Base-by-base conservation (phyloP, 2,888 invertebrate species). In the Stratiomys singularior region DNA sequence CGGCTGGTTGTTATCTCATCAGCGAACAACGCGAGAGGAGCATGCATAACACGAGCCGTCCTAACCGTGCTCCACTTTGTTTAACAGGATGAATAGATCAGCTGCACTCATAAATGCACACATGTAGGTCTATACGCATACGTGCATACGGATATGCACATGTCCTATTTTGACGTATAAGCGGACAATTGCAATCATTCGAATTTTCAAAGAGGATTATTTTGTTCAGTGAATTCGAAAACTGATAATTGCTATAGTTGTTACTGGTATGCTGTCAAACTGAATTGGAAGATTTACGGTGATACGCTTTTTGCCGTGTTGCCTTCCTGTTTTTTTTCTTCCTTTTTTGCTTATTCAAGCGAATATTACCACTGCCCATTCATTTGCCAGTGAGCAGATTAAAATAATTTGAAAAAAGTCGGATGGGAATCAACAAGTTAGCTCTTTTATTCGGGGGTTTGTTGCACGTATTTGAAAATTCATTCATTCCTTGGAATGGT, bases 181-280 rank as follows among this genome's bases (percentile, higher is more conserved):
- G 71, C 71, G 27, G 47, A 74, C 58, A 74, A 58, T 58, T 27
- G 63, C 44, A 63, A 63, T 44, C 69, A 23, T 64, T 58, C 47
- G 37, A 60, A 72, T 79, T 76, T 79, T 77, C 77, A 81, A 81
- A 81, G 80, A 78, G 81, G 82, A 82, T 82, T 81, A 82, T 82
- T 82, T 82, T 81, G 81, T 82, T 82, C 81, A 82, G 80, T 82
- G 82, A 82, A 81, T 82, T 81, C 80, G 81, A 80, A 82, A 82
- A 82, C 81, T 81, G 81, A 82, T 82, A 82, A 81, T 81, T 82
- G 81, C 80, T 80, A 64, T 78, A 78, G 78, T 78, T 79, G 76
- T 18, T 60, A 7, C 63, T 67, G 30, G 5, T n/a, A 25, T 63
- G 72, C 30, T 72, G 72, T 18, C 30, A 44, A n/a, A 44, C 21